Percentiles rank a stretch among this genome's conserved stretches.
Conservation (phyloP, 2,888 invertebrate species). For the Pristionchus arcanus region DNA sequence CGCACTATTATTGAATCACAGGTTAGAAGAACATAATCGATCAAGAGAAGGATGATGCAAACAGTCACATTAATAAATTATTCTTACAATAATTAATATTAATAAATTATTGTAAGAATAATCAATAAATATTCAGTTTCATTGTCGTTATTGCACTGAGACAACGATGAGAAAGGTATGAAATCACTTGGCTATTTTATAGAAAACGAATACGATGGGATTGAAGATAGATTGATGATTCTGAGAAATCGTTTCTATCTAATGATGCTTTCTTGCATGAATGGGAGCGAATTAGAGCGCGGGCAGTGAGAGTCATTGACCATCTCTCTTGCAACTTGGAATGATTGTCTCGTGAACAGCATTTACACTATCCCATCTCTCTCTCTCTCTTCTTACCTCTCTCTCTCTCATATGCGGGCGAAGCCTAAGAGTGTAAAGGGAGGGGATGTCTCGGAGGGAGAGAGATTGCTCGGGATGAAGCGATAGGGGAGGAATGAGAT, state of each 20-base stretch:
- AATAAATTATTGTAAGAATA: too few relatives aligned
- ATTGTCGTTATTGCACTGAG: neutral
- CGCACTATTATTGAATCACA: neutral
- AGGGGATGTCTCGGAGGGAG: neutral
- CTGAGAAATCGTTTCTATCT: neutral
- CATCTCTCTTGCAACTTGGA: neutral
- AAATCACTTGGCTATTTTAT: neutral
- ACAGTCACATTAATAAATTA: too few relatives aligned
- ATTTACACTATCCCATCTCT: neutral
- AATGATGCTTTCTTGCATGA: neutral
- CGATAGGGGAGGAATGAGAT: neutral
- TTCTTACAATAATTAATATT: too few relatives aligned
- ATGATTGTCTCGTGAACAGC: neutral
- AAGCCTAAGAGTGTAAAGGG: slow-evolving; percentile 40
- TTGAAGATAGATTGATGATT: neutral
- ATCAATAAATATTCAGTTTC: neutral
- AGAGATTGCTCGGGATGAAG: neutral
- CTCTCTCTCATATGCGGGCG: slow-evolving; percentile 18
- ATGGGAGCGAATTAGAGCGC: neutral
- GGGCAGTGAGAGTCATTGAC: too few relatives aligned
- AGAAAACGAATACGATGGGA: neutral
- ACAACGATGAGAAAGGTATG: neutral
- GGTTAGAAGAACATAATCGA: neutral
- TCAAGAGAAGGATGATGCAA: neutral
- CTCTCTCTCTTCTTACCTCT: neutral